Conservation (phyloP, 2,113 vertebrate genomes). For the Cryptomyrus ogoouensis region DNA sequence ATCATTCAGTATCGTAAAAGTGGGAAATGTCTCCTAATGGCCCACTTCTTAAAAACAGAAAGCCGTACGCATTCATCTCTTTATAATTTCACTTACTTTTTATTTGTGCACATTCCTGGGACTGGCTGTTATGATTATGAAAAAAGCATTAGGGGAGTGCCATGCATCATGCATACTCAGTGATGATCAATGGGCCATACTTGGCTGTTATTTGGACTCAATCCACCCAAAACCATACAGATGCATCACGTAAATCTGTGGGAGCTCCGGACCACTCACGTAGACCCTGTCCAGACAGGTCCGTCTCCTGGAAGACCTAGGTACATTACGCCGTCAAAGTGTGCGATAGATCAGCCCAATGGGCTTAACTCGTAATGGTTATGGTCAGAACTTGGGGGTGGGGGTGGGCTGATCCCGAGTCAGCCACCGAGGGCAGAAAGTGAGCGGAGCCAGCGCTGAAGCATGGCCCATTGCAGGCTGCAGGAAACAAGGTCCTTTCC, state of each 20-base stretch:
- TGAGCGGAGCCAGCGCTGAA: slow-evolving; percentile 8
- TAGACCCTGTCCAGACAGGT: not conserved
- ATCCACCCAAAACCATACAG: slow-evolving; percentile 23
- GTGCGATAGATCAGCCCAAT: not conserved
- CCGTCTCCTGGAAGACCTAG: not conserved
- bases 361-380: slow-evolving; percentile 3
- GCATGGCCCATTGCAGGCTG: slow-evolving; percentile 19
- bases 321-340: not conserved
- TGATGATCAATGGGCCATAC: slow-evolving; percentile 52
- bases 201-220: slow-evolving; percentile 41
- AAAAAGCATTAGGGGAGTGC: slow-evolving; percentile 47
- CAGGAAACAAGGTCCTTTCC: slow-evolving; percentile 42
- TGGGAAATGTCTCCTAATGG: slow-evolving; percentile 49
- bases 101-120: slow-evolving; percentile 43
- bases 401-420: not conserved
- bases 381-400: not conserved
- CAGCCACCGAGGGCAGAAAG: not conserved
- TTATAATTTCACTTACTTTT: slow-evolving; percentile 37
- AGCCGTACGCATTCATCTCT: slow-evolving; percentile 34
- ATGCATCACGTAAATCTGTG: not conserved
- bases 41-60: slow-evolving; percentile 53
- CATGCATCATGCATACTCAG: slow-evolving; percentile 46
- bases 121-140: slow-evolving; percentile 55
- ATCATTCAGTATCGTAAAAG: slow-evolving; percentile 55
- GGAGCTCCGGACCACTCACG: not conserved